Base-by-base conservation (phyloP, 2,888 invertebrate species). In the Amphipoea oculea region DNA sequence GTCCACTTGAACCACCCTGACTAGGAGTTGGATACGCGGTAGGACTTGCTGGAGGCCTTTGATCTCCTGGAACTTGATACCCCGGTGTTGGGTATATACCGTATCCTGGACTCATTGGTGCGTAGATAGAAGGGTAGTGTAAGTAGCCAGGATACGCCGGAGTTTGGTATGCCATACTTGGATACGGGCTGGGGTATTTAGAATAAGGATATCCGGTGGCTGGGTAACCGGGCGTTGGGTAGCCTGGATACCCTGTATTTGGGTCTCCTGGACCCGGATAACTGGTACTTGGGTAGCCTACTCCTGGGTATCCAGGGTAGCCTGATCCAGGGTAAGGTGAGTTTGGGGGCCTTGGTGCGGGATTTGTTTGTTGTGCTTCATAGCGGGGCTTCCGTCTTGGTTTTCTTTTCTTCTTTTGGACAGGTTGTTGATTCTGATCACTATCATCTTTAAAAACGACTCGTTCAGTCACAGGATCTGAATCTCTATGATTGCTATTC, bases 341-440 rank as follows among this genome's bases (percentile, higher is more conserved):
- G 23, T 71, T 81, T 4, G 57, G 62, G 23, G 51, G 48, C 0
- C n/a, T 45, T 63, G 48, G 29, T n/a, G 11, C 48, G 36, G 70
- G 36, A 36, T 81, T 73, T 40, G 29, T 48, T 80, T 40, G 60
- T 67, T 78, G 40, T 7, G 11, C 68, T 73, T 87, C 90, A 81
- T 88, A 87, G 54, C 89, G 91, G 3, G 90, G 91, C 7, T 93
- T 92, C 60, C 92, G 91, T 67, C 90, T 91, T 63, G 91, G 91
- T 80, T 81, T 88, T 42, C 71, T 70, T 71, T 90, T 94, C 71
- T 90, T 93, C 63, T 92, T 92, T 70, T 90, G 88, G 0, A 72
- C 63, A 23, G 79, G 75, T 57, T 87, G 87, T 54, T 66, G 78
- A 48, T 87, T 85, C 51, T 87, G 82, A 68, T 69, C 86, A 73